A percentile compares a stretch with the other conserved stretches of the same genome.
phyloP scores from a whole-genome alignment of 2,113 vertebrate genomes.

The Colius striatus region DNA sequence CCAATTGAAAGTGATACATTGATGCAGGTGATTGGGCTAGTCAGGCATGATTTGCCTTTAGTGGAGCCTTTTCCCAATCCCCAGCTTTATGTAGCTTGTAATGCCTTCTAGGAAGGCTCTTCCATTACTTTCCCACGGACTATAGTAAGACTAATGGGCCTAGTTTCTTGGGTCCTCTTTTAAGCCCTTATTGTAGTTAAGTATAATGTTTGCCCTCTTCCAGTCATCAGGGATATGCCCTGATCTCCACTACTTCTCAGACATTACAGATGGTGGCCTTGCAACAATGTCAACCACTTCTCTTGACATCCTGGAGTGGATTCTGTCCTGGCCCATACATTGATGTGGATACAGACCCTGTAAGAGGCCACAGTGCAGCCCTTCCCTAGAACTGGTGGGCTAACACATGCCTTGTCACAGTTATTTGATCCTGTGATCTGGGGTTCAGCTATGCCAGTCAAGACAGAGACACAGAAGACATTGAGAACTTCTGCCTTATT shows the following conservation, averaged over 20 bases:
- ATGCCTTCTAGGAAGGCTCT: background rate
- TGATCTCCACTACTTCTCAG: background rate
- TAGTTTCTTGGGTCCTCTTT: background rate
- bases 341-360: background rate
- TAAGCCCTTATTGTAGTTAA: background rate
- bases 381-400: background rate
- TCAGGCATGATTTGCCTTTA: background rate
- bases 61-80: background rate
- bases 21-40: background rate
- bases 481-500: background rate
- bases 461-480: background rate
- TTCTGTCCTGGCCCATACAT: background rate
- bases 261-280: background rate
- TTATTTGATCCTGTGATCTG: background rate
- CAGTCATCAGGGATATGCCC: fast-evolving
- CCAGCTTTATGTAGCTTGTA: background rate
- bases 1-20: background rate
- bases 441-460: background rate
- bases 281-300: background rate
- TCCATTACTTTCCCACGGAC: background rate
- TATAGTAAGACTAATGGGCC: background rate
- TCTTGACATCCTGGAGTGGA: background rate
- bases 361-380: background rate
- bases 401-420: background rate
- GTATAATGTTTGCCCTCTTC: background rate